Percentiles rank a stretch among this genome's conserved stretches.
phyloP scores from a whole-genome alignment of 2,113 vertebrate genomes.

The Seriola rivoliana region DNA sequence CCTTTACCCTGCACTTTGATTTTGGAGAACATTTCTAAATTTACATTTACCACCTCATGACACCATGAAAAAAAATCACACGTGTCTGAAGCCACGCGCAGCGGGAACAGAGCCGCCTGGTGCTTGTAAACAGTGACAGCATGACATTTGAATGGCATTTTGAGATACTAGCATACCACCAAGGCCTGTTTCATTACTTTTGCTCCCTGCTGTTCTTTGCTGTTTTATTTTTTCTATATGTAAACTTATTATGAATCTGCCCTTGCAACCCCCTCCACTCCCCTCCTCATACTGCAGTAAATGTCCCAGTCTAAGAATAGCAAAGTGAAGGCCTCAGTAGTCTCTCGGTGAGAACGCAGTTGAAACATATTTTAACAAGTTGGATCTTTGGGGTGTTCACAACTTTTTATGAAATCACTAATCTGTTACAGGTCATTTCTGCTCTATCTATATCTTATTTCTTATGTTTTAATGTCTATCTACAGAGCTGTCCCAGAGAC shows the following conservation, averaged over 20 bases:
- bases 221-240: background rate
- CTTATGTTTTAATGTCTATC: background rate
- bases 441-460: background rate
- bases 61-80: background rate
- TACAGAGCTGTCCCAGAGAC: conserved; percentile 84
- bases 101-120: background rate
- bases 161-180: background rate
- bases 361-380: background rate
- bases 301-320: conserved; percentile 52
- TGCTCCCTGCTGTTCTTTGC: background rate
- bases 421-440: background rate
- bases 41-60: background rate
- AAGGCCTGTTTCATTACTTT: background rate
- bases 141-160: conserved; percentile 27
- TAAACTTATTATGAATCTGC: background rate
- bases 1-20: background rate
- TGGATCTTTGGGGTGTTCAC: background rate
- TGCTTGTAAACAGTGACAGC: conserved; percentile 5
- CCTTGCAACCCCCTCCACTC: background rate
- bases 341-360: background rate
- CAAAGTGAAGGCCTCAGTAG: background rate
- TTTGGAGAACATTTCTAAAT: background rate
- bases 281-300: background rate
- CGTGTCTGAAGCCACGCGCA: background rate
- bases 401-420: background rate